phyloP scores from a whole-genome alignment of 2,888 invertebrate genomes.

The Acanthacorydalis orientalis region DNA sequence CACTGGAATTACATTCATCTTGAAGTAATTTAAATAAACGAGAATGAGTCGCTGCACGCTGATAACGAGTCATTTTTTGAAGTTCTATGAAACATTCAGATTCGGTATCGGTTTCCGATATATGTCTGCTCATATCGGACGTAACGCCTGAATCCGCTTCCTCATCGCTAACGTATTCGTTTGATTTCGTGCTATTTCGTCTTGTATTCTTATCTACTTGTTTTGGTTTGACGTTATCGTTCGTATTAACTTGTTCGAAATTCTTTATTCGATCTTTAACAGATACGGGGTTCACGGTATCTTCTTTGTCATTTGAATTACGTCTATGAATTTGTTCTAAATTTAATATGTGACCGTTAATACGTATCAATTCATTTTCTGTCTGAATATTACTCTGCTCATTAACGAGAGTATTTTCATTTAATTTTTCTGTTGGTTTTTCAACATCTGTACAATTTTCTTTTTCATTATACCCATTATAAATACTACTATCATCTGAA shows the following conservation, averaged over 20 bases:
- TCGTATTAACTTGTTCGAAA: constrained; percentile 9
- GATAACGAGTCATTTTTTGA: constrained; percentile 40
- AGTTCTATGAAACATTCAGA: constrained; percentile 40
- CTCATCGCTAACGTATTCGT: constrained; percentile 26
- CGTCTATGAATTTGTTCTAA: neutral
- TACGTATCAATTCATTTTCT: neutral
- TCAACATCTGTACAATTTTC: neutral
- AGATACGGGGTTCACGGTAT: neutral
- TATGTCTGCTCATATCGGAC: constrained; percentile 46
- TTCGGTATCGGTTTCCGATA: constrained; percentile 48
- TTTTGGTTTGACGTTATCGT: constrained; percentile 6
- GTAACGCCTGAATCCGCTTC: constrained; percentile 56
- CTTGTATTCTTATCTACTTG: constrained; percentile 10
- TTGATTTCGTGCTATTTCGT: constrained; percentile 23
- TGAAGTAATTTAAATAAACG: constrained; percentile 48
- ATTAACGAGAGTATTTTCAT: neutral
- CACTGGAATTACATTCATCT: constrained; percentile 32
- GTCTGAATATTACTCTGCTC: neutral
- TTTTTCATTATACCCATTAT: constrained; percentile 14
- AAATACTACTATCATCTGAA: constrained; percentile 21
- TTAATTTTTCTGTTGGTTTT: neutral
- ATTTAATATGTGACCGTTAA: neutral
- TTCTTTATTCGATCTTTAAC: neutral
- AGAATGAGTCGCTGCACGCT: constrained; percentile 55
- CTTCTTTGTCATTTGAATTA: constrained; percentile 4